Evolutionary conservation across 2,888 invertebrate species (phyloP).

Genomic region (Tenodera sinensis): DNA sequence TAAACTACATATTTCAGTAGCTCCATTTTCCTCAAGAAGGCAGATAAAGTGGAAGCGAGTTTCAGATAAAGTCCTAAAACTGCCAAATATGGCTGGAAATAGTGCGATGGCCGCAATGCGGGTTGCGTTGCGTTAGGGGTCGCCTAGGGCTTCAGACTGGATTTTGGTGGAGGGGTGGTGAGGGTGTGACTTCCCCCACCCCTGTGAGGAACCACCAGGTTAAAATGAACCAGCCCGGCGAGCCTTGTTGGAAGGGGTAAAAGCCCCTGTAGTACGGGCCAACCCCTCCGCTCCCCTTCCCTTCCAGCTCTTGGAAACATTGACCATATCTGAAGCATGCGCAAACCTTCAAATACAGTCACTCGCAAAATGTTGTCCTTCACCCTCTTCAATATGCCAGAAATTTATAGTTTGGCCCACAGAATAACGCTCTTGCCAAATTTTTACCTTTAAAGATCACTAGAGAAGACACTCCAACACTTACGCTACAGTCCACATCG

Average conservation of each 20-base stretch:
- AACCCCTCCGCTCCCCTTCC: not conserved
- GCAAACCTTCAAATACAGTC: not conserved
- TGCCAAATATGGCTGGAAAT: not conserved
- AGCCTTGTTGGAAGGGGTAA: not conserved
- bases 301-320: slow-evolving; percentile 24
- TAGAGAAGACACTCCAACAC: too few relatives aligned
- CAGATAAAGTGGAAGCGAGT: not conserved
- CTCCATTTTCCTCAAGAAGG: too few relatives aligned
- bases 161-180: slow-evolving; percentile 12
- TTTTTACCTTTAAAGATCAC: not conserved
- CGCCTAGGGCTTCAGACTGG: slow-evolving; percentile 1
- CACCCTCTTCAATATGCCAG: not conserved
- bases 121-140: slow-evolving; percentile 15
- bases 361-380: not conserved
- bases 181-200: slow-evolving; percentile 22
- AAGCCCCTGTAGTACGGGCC: not conserved
- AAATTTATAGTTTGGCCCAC: not conserved
- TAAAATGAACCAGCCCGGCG: slow-evolving; percentile 12
- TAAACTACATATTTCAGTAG: too few relatives aligned
- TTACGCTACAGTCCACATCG: too few relatives aligned
- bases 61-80: not conserved
- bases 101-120: slow-evolving; percentile 20
- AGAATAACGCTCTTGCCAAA: not conserved
- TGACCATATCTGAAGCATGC: slow-evolving; percentile 24
- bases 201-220: not conserved